Evolutionary conservation across 2,113 vertebrate genomes (phyloP).

Genomic region (Condylura cristata): DNA sequence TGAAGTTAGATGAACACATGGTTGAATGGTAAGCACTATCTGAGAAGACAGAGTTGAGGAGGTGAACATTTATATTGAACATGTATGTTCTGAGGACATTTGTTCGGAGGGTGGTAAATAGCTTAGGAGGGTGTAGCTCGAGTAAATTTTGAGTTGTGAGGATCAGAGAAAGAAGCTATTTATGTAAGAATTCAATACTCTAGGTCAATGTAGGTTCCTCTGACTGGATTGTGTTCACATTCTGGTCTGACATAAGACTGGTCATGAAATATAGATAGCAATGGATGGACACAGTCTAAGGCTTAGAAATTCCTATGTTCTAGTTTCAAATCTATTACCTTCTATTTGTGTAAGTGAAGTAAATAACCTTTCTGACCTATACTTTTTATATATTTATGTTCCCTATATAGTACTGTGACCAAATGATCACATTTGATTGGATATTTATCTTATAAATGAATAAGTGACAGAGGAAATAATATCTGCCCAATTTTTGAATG

Average conservation of each 20-base stretch:
- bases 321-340: conserved; percentile 30
- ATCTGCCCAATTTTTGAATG: neutral
- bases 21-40: neutral
- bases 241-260: neutral
- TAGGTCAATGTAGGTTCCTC: neutral
- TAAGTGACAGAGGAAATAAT: conserved; percentile 24
- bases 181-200: neutral
- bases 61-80: conserved; percentile 6
- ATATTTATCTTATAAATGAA: conserved; percentile 27
- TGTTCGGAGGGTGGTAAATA: neutral
- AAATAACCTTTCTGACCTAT: neutral
- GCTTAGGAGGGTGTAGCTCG: neutral
- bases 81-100: neutral
- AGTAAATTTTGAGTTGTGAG: conserved; percentile 33
- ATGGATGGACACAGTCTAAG: neutral
- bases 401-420: neutral
- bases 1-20: neutral
- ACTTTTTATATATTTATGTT: conserved; percentile 15
- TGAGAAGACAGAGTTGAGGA: neutral
- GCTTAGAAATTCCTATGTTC: conserved; percentile 3
- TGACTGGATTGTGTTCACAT: neutral
- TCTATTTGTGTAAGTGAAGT: neutral
- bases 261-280: neutral
- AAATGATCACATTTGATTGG: neutral
- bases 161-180: neutral